Conservation (phyloP, 2,888 invertebrate species). For the Mechanitis messenoides region DNA sequence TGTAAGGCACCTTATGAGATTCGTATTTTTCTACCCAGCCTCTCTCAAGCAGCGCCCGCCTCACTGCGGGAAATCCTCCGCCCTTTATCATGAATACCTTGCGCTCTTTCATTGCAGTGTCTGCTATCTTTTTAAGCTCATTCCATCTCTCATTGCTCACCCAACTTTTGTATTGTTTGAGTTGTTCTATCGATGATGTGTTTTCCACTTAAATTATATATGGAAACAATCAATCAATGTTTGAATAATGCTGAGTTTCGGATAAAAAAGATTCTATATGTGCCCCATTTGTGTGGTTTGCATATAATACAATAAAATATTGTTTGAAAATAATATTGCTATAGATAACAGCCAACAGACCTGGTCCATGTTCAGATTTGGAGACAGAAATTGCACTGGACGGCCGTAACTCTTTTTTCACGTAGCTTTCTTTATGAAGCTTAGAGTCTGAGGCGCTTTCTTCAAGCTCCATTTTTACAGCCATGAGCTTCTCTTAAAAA, state of each 20-base stretch:
- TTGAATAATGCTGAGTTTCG: background rate
- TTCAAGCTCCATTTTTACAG: constrained; percentile 70
- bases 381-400: constrained; percentile 64
- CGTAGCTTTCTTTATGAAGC: constrained; percentile 60
- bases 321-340: background rate
- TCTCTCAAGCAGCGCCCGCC: constrained; percentile 80
- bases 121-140: constrained; percentile 79
- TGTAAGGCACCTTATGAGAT: constrained; percentile 55
- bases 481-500: constrained; percentile 51
- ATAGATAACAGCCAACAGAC: constrained; percentile 36
- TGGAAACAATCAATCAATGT: background rate
- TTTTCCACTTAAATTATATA: constrained; percentile 36
- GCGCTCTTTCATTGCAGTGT: constrained; percentile 79
- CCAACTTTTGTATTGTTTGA: constrained; percentile 71
- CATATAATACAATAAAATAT: too few species aligned
- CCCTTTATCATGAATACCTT: constrained; percentile 84
- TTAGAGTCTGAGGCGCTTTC: constrained; percentile 70
- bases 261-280: too few species aligned
- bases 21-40: constrained; percentile 86
- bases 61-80: constrained; percentile 82
- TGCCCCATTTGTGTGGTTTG: too few species aligned
- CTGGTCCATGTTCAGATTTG: constrained; percentile 66
- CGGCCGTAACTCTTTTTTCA: constrained; percentile 64
- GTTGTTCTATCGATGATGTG: constrained; percentile 58
- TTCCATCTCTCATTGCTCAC: constrained; percentile 81